Percentiles rank a stretch among this genome's conserved stretches.
Conservation (phyloP, 2,888 invertebrate species). For the Nemotelus pantherinus region DNA sequence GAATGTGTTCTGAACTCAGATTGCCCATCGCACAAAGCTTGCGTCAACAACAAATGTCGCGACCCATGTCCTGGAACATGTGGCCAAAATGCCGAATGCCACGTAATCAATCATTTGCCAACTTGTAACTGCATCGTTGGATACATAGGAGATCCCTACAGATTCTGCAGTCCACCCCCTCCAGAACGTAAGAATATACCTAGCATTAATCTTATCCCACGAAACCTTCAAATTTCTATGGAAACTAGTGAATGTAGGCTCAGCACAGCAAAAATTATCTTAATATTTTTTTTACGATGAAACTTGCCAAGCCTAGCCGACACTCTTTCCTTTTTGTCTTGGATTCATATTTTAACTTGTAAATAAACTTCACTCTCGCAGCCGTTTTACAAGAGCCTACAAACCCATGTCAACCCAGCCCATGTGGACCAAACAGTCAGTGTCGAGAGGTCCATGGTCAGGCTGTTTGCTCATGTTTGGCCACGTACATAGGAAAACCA, state of each 20-base stretch:
- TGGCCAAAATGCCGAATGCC: slow-evolving; percentile 77
- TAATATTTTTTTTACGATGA: slow-evolving; percentile 46
- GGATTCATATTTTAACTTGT: too few species aligned
- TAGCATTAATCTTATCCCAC: neutral
- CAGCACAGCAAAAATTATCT: neutral
- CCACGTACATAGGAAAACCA: slow-evolving; percentile 77
- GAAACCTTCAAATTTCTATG: neutral
- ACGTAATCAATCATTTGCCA: slow-evolving; percentile 78
- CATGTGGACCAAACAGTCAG: slow-evolving; percentile 80
- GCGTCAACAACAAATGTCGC: slow-evolving; percentile 77
- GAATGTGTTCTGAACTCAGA: slow-evolving; percentile 80
- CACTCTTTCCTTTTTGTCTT: too few species aligned
- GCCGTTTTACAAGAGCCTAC: slow-evolving; percentile 60
- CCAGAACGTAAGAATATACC: slow-evolving; percentile 67
- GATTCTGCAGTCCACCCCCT: slow-evolving; percentile 66
- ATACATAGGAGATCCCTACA: slow-evolving; percentile 80
- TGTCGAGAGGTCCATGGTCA: slow-evolving; percentile 77
- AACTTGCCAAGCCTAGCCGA: too few species aligned
- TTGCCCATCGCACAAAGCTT: slow-evolving; percentile 76
- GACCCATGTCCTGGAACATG: slow-evolving; percentile 85
- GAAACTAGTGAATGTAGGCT: slow-evolving; percentile 45
- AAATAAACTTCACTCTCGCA: slow-evolving; percentile 45
- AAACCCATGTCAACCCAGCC: slow-evolving; percentile 75
- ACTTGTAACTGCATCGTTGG: slow-evolving; percentile 75
- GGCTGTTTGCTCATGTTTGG: slow-evolving; percentile 79